A percentile compares a stretch with the other conserved stretches of the same genome.
phyloP scores from a whole-genome alignment of 2,797 vertebrate species.

The Heliangelus exortis region DNA sequence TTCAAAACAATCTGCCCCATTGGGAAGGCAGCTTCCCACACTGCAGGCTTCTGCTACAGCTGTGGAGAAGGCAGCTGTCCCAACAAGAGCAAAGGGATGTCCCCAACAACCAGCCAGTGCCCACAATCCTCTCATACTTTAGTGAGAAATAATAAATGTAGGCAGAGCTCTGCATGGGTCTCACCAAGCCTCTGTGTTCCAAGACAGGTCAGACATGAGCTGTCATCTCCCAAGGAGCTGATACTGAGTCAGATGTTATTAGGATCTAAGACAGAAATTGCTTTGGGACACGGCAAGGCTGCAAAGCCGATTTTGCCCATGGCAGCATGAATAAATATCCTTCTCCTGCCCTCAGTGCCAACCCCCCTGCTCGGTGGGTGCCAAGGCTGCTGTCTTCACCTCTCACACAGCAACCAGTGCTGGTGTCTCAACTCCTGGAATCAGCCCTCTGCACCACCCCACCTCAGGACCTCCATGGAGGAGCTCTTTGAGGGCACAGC shows the following conservation, averaged over 20 bases:
- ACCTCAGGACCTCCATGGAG: fast-evolving
- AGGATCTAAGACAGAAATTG: neutral
- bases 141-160: fast-evolving
- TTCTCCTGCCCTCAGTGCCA: no score
- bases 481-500: neutral
- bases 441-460: neutral
- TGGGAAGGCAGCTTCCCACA: neutral
- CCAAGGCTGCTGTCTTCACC: neutral
- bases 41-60: neutral
- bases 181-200: neutral
- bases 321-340: neutral
- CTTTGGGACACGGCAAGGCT: neutral
- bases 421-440: fast-evolving
- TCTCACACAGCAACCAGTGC: neutral
- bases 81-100: neutral
- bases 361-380: neutral
- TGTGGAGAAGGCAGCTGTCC: neutral
- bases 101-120: neutral
- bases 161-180: fast-evolving
- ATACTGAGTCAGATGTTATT: fast-evolving
- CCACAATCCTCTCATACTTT: fast-evolving
- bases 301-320: neutral
- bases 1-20: fast-evolving
- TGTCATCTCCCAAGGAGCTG: neutral
- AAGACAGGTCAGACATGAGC: fast-evolving